phyloP scores from a whole-genome alignment of 2,797 vertebrate species.

The Pogonophryne albipinna region DNA sequence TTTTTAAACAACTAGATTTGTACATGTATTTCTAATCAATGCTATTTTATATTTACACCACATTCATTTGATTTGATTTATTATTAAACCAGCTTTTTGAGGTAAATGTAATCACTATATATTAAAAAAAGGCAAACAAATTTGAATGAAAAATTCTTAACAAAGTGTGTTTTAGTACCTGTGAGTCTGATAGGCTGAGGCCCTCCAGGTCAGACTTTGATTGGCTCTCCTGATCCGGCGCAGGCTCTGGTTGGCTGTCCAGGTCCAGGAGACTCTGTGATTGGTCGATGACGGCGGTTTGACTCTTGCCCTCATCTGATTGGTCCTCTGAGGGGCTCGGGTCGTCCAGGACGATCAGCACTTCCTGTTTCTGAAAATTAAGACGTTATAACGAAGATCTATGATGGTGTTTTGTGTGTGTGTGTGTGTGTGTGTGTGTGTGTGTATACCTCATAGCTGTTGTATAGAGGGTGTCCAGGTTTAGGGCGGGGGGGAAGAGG shows the following conservation, averaged over 20 bases:
- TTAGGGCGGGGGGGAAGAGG: constrained; percentile 94
- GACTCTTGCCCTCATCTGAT: constrained; percentile 26
- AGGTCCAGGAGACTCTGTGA: constrained; percentile 64
- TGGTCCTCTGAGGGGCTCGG: constrained; percentile 30
- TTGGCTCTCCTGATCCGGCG: constrained; percentile 35
- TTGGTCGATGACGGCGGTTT: background rate
- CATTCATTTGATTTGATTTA: too few relatives aligned
- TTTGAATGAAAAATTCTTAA: too few relatives aligned
- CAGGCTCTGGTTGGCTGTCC: constrained; percentile 51
- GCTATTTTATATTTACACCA: too few relatives aligned
- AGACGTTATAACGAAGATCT: too few relatives aligned
- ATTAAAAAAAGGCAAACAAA: too few relatives aligned
- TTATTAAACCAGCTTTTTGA: too few relatives aligned
- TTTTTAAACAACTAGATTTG: too few relatives aligned
- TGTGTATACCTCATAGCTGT: constrained; percentile 84
- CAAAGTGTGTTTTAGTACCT: constrained; percentile 43
- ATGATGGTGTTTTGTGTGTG: background rate
- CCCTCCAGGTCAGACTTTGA: constrained; percentile 54
- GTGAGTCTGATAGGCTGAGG: constrained; percentile 39
- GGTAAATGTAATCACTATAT: too few relatives aligned
- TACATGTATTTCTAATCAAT: too few relatives aligned
- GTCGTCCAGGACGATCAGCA: constrained; percentile 79
- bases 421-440: background rate
- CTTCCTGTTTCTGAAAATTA: constrained; percentile 75
- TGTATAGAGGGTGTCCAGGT: constrained; percentile 93